Evolutionary conservation across 2,888 invertebrate species (phyloP).

Genomic region (Drosophila bunnanda): DNA sequence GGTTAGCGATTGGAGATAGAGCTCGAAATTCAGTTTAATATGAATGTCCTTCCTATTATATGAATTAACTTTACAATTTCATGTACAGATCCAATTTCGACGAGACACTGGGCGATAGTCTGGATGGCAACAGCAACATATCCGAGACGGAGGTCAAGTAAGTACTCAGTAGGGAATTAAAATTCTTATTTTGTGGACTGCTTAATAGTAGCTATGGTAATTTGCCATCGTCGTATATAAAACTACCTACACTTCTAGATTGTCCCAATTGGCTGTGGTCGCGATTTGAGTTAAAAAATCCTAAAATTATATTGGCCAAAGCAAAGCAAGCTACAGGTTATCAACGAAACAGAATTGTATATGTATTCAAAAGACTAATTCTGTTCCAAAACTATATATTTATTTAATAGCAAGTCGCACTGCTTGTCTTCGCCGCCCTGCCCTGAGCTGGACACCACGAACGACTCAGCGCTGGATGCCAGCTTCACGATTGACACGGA

Average conservation of each 20-base stretch:
- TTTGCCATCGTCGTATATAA: slow-evolving; percentile 52
- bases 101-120: slow-evolving; percentile 69
- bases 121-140: slow-evolving; percentile 68
- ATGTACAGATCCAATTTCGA: slow-evolving; percentile 65
- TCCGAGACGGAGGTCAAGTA: slow-evolving; percentile 61
- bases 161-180: slow-evolving; percentile 25
- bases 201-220: slow-evolving; percentile 61
- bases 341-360: slow-evolving; percentile 19
- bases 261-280: slow-evolving; percentile 65
- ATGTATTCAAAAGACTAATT: slow-evolving; percentile 12
- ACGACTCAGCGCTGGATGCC: slow-evolving; percentile 79
- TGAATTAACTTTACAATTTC: neutral
- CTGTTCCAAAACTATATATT: neutral
- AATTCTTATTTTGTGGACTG: slow-evolving; percentile 43
- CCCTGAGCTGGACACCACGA: slow-evolving; percentile 77
- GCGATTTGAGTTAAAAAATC: slow-evolving; percentile 61
- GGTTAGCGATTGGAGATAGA: neutral
- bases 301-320: slow-evolving; percentile 42
- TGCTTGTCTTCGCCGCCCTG: slow-evolving; percentile 49
- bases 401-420: slow-evolving; percentile 51
- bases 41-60: neutral
- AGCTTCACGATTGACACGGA: slow-evolving; percentile 73
- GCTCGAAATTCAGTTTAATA: neutral
- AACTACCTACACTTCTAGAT: slow-evolving; percentile 72
- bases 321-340: slow-evolving; percentile 67